Base-by-base conservation (phyloP, 2,888 invertebrate genomes). In the Apotomis capreana region DNA sequence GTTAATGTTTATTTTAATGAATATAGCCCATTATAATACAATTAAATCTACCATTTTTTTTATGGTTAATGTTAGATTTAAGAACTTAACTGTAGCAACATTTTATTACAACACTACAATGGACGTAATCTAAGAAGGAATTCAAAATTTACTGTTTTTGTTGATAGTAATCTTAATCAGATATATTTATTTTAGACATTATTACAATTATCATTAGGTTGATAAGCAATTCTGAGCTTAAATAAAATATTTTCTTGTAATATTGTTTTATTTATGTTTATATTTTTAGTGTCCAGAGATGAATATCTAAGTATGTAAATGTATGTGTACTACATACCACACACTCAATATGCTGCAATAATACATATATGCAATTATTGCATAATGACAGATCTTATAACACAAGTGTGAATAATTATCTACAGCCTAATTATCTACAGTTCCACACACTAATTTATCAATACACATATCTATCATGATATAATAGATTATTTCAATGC, bases 201-300 rank as follows among this genome's bases (percentile, higher is more conserved):
- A 86, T 82, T 84, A 84, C 85, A 84, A 82, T 86, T 87, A 90
- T 85, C 79, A 77, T 83, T 82, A 76, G 72, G 77, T 79, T 83
- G 82, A 83, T 87, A 86, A 84, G 80, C 82, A 81, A 84, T 89
- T 91, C 87, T 90, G 88, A 85, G 92, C 91, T 91, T 93, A 90
- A 87, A 90, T 92, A 92, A 92, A 92, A 81, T 92, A 93, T 92
- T 92, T 92, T 93, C 92, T 91, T 88, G 87, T 75, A 74, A 64
- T 52, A 51, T 72, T 77, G 76, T 81, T 79, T 81, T 74, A 78
- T 78, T 78, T 75, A 36, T 36, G n/a, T 55, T 40, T 37, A 40
- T 60, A 6, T 40, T 40, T 57, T 12, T 13, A 55, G 5, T 67
- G 37, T 58, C 13, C 58, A 51, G 58, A 4, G 46, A 44, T 4